phyloP scores from a whole-genome alignment of 92 coral and sea anemone species.

The Porites rus region DNA sequence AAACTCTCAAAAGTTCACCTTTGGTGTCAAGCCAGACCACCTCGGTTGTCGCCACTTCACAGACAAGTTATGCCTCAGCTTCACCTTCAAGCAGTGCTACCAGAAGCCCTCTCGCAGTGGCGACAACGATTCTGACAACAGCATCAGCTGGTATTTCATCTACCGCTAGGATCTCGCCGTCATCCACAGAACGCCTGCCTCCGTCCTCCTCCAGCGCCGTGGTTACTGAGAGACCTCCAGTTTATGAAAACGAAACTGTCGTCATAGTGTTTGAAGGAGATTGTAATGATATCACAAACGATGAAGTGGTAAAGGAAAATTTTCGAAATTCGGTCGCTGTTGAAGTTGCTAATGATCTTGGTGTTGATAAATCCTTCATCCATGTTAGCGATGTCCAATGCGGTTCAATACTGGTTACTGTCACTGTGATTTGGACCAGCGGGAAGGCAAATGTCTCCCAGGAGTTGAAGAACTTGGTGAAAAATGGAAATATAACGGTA shows the following conservation, averaged over 20 bases:
- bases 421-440: conserved; percentile 65
- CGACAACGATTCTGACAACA: conserved; percentile 1
- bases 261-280: conserved; percentile 48
- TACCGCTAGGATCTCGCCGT: conserved; percentile 2
- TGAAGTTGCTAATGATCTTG: conserved; percentile 31
- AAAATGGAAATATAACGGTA: conserved; percentile 48
- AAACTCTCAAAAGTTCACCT: neutral
- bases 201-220: conserved; percentile 17
- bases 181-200: conserved; percentile 1
- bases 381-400: conserved; percentile 47
- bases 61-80: neutral
- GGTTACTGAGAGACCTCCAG: conserved; percentile 26
- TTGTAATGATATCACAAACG: conserved; percentile 40
- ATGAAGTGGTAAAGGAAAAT: neutral
- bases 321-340: conserved; percentile 47
- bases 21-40: neutral
- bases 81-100: neutral
- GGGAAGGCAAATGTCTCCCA: conserved; percentile 48
- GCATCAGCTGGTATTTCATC: conserved; percentile 1
- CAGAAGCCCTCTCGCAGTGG: neutral
- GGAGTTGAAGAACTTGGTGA: conserved; percentile 49
- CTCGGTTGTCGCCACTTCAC: neutral
- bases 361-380: conserved; percentile 35
- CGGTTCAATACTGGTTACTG: conserved; percentile 81
- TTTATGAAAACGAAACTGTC: conserved; percentile 15